phyloP scores from a whole-genome alignment of 2,888 invertebrate species.

The Crossocerus cetratus region DNA sequence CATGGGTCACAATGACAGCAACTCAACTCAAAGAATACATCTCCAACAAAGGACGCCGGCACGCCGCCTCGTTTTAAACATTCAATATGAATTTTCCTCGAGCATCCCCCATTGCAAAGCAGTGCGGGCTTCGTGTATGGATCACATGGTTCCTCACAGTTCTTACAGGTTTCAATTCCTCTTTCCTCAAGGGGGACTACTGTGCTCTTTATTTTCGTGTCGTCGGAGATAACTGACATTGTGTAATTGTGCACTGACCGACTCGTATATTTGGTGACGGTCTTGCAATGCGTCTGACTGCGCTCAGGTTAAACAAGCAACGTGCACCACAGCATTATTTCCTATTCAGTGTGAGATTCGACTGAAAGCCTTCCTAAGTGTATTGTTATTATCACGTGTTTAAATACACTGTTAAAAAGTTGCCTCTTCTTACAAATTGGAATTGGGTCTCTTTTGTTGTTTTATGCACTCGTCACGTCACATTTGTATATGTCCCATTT shows the following conservation, averaged over 20 bases:
- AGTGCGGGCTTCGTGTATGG: slow-evolving; percentile 81
- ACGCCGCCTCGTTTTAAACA: slow-evolving; percentile 84
- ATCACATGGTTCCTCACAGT: slow-evolving; percentile 79
- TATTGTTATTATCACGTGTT: not conserved
- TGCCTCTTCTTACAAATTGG: not conserved
- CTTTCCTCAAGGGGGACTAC: slow-evolving; percentile 7
- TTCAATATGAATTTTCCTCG: slow-evolving; percentile 81
- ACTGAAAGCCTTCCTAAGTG: not conserved
- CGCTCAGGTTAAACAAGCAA: not conserved
- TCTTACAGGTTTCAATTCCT: slow-evolving; percentile 78
- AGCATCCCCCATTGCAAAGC: slow-evolving; percentile 80
- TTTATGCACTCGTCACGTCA: slow-evolving; percentile 7
- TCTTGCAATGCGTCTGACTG: slow-evolving; percentile 7
- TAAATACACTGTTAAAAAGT: not conserved
- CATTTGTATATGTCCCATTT: not conserved
- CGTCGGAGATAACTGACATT: slow-evolving; percentile 29
- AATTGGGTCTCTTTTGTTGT: slow-evolving; percentile 22
- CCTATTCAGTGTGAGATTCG: not conserved
- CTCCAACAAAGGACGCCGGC: slow-evolving; percentile 85
- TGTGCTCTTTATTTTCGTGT: not conserved
- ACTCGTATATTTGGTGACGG: not conserved
- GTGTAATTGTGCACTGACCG: not conserved
- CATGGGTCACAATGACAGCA: slow-evolving; percentile 83
- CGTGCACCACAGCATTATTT: not conserved
- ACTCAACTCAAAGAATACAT: slow-evolving; percentile 86